Evolutionary conservation across 2,888 invertebrate species (phyloP).

Genomic region (Mechanitis messenoides): DNA sequence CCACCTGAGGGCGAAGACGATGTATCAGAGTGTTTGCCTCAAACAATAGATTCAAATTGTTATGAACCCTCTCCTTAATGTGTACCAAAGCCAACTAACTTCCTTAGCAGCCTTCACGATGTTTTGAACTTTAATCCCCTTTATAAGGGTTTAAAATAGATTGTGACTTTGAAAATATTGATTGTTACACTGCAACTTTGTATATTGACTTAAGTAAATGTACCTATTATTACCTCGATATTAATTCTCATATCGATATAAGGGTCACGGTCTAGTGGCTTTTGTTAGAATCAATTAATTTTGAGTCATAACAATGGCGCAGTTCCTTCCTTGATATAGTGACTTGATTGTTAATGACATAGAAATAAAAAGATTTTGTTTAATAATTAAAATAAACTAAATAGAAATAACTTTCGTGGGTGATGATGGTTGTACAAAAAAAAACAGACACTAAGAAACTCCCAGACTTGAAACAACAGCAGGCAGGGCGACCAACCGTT

Average conservation of each 20-base stretch:
- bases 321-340: neutral
- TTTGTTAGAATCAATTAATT: constrained; percentile 15
- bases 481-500: too few species aligned
- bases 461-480: too few species aligned
- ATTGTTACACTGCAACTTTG: constrained; percentile 25
- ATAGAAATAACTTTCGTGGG: too few species aligned
- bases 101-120: neutral
- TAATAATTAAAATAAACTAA: too few species aligned
- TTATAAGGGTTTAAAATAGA: constrained; percentile 3
- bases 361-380: too few species aligned
- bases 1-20: constrained; percentile 56
- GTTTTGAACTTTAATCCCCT: constrained; percentile 4
- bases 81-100: constrained; percentile 23
- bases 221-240: constrained; percentile 30
- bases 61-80: constrained; percentile 40
- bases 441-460: too few species aligned
- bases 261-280: constrained; percentile 18
- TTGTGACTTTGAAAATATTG: neutral
- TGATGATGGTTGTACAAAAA: too few species aligned
- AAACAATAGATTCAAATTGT: constrained; percentile 62
- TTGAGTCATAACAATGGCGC: constrained; percentile 6
- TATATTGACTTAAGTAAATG: constrained; percentile 32
- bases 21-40: constrained; percentile 50
- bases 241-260: constrained; percentile 22
- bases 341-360: neutral